phyloP scores from a whole-genome alignment of 2,888 invertebrate genomes.

The Xanthorhoe designata region DNA sequence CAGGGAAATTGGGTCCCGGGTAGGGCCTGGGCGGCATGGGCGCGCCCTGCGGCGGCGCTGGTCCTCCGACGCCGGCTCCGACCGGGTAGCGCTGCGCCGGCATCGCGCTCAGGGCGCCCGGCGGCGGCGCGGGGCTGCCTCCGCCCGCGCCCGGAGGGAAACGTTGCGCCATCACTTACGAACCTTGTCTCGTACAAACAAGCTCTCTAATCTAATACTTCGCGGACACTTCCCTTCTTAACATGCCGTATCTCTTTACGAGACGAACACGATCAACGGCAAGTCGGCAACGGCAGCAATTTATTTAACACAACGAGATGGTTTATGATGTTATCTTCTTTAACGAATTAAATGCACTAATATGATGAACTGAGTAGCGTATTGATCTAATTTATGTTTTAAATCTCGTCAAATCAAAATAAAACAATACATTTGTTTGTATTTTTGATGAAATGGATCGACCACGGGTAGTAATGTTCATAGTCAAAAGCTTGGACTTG shows the following conservation, averaged over 20 bases:
- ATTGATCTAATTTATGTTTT: no score
- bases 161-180: slow-evolving; percentile 67
- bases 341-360: no score
- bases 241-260: not conserved
- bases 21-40: slow-evolving; percentile 89
- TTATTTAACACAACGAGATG: no score
- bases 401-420: no score
- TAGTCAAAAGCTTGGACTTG: no score
- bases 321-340: no score
- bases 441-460: no score
- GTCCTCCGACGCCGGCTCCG: slow-evolving; percentile 65
- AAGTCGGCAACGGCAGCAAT: no score
- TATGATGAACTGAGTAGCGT: no score
- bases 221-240: slow-evolving; percentile 17
- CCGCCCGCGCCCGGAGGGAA: slow-evolving; percentile 60
- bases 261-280: not conserved
- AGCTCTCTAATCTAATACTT: not conserved
- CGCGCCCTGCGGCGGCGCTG: slow-evolving; percentile 87
- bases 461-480: no score
- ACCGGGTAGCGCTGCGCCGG: slow-evolving; percentile 72
- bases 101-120: slow-evolving; percentile 78
- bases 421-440: no score
- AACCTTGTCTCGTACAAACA: not conserved
- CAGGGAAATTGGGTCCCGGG: slow-evolving; percentile 91
- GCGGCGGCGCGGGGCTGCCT: slow-evolving; percentile 54